phyloP scores from a whole-genome alignment of 2,113 vertebrate genomes.

The Shinisaurus crocodilurus region DNA sequence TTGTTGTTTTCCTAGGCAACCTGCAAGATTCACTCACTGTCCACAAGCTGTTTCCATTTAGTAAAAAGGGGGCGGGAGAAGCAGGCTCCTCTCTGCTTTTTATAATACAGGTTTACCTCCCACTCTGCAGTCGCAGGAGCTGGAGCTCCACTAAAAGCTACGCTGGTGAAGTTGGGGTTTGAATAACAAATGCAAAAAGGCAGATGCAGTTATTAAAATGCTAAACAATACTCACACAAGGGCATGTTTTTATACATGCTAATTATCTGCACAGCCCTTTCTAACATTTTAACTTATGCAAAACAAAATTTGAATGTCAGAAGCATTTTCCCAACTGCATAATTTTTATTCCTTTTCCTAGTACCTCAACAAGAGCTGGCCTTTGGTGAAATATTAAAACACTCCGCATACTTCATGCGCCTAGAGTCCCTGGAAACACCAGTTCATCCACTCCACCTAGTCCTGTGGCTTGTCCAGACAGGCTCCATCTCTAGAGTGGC shows the following conservation, averaged over 20 bases:
- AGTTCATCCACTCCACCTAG: not conserved
- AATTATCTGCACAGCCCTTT: not conserved
- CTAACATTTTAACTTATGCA: not conserved
- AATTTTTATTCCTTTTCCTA: not conserved
- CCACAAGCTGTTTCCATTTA: rapidly evolving
- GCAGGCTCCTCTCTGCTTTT: not conserved
- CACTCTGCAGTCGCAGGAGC: rapidly evolving
- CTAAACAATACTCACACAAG: too few species aligned
- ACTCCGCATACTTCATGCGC: too few species aligned
- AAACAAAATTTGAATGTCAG: not conserved
- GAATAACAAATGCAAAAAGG: not conserved
- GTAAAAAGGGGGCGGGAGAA: rapidly evolving
- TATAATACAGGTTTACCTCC: not conserved
- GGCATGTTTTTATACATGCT: too few species aligned
- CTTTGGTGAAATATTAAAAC: not conserved
- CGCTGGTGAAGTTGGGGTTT: not conserved
- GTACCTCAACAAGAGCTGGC: not conserved
- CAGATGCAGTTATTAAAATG: not conserved
- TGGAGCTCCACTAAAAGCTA: rapidly evolving
- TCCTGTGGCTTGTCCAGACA: not conserved
- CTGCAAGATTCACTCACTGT: rapidly evolving
- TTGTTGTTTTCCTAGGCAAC: rapidly evolving
- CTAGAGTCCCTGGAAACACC: not conserved
- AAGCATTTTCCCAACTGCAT: not conserved
- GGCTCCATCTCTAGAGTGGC: not conserved